Conservation (phyloP, 2,888 invertebrate genomes). For the Andrena chrysosceles region DNA sequence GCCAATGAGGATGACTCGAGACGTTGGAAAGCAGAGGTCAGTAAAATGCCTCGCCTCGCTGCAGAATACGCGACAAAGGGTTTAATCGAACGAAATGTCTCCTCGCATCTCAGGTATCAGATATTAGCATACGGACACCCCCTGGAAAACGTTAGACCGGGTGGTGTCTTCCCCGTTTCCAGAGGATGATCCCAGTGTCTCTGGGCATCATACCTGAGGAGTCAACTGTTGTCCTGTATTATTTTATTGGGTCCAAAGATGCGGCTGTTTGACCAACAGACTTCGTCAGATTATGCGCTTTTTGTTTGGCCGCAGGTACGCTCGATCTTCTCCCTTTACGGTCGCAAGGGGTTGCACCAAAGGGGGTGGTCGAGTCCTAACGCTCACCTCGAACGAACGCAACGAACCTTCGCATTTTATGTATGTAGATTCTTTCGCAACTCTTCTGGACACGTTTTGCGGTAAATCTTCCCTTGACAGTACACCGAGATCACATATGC, state of each 20-base stretch:
- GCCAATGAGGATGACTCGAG: too few species aligned
- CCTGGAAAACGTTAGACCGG: not conserved
- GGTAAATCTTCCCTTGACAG: too few species aligned
- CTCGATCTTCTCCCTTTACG: not conserved
- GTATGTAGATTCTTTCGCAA: not conserved
- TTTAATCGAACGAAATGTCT: constrained; percentile 18
- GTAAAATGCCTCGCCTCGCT: too few species aligned
- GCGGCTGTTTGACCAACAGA: constrained; percentile 53
- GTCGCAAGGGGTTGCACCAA: not conserved
- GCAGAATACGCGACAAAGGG: not conserved
- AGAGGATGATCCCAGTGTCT: constrained; percentile 8
- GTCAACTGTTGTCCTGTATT: constrained; percentile 36
- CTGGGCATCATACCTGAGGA: constrained; percentile 17
- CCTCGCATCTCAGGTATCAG: constrained; percentile 45
- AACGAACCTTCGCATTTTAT: not conserved
- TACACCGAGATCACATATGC: too few species aligned
- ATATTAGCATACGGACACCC: constrained; percentile 46
- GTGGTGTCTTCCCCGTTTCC: not conserved
- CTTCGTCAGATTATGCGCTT: constrained; percentile 19
- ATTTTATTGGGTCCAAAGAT: constrained; percentile 36
- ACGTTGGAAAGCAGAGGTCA: too few species aligned
- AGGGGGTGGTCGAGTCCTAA: not conserved
- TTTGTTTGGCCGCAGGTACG: constrained; percentile 45
- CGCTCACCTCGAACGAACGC: not conserved
- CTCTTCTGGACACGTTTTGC: too few species aligned